Percentiles rank a stretch among this genome's conserved stretches.
Evolutionary conservation across 2,797 vertebrate genomes (phyloP).

Genomic region (Trachurus trachurus): DNA sequence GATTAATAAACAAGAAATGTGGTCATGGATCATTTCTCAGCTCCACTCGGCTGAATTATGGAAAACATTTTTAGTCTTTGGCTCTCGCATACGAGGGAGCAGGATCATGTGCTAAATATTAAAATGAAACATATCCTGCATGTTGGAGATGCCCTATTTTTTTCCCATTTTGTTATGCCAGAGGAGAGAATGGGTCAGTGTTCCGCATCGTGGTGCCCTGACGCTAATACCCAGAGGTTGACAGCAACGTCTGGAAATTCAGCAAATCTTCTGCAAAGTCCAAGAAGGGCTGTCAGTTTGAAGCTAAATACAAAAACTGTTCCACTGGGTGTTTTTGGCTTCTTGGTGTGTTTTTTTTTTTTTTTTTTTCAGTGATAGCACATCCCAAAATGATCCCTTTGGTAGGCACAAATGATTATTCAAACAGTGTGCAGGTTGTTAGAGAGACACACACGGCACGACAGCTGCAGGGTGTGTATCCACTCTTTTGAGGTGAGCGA

Average conservation of each 20-base stretch:
- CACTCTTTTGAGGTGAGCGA: background rate
- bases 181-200: constrained; percentile 53
- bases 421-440: constrained; percentile 1
- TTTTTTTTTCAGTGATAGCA: background rate
- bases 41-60: constrained; percentile 45
- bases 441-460: background rate
- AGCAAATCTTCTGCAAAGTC: constrained; percentile 49
- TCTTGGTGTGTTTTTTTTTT: background rate
- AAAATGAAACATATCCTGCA: constrained; percentile 63
- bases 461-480: background rate
- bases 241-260: constrained; percentile 60
- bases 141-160: constrained; percentile 47
- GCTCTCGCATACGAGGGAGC: constrained; percentile 14
- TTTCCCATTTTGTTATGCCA: constrained; percentile 46
- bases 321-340: constrained; percentile 5
- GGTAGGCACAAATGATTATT: constrained; percentile 24
- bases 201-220: constrained; percentile 61
- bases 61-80: constrained; percentile 36
- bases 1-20: constrained; percentile 43
- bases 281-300: constrained; percentile 45
- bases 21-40: constrained; percentile 48
- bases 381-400: constrained; percentile 9
- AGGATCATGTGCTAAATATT: constrained; percentile 47
- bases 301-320: constrained; percentile 8
- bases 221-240: constrained; percentile 68